A percentile compares a stretch with the other conserved stretches of the same genome.
phyloP scores from a whole-genome alignment of 37 sponge, comb jelly and placozoan genomes.

The Mnemiopsis leidyi region DNA sequence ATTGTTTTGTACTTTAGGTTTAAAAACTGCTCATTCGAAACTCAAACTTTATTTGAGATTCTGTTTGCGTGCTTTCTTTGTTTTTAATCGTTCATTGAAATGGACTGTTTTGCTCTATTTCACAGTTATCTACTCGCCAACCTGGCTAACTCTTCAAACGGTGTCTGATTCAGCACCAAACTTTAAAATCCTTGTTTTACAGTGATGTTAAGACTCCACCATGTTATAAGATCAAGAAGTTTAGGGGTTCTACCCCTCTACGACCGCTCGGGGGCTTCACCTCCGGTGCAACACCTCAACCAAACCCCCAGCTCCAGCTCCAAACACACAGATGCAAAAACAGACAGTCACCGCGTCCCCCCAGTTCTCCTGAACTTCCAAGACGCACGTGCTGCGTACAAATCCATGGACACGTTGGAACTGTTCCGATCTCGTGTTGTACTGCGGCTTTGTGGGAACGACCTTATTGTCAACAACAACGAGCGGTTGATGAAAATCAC shows the following conservation, averaged over 20 bases:
- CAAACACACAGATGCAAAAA: background rate
- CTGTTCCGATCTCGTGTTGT: background rate
- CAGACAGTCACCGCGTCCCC: background rate
- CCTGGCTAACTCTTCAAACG: no score
- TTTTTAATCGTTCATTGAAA: no score
- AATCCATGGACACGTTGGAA: slow-evolving; percentile 3
- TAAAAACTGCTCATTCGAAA: no score
- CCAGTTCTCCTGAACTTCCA: slow-evolving; percentile 58
- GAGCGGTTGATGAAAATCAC: slow-evolving; percentile 68
- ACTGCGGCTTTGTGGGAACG: slow-evolving; percentile 14
- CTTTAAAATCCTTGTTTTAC: background rate
- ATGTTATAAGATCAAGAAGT: background rate
- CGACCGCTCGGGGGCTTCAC: background rate
- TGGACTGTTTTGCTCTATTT: no score
- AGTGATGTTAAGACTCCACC: background rate
- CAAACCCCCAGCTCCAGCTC: background rate
- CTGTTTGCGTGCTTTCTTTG: no score
- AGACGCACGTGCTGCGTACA: slow-evolving; percentile 3
- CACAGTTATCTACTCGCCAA: no score
- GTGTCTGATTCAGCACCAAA: no score
- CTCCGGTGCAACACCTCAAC: background rate
- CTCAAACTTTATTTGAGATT: no score
- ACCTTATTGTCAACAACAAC: slow-evolving; percentile 43
- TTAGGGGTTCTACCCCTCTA: background rate
- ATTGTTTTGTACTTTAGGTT: no score